Conservation (phyloP, 2,797 vertebrate genomes). For the Numenius phaeopus region DNA sequence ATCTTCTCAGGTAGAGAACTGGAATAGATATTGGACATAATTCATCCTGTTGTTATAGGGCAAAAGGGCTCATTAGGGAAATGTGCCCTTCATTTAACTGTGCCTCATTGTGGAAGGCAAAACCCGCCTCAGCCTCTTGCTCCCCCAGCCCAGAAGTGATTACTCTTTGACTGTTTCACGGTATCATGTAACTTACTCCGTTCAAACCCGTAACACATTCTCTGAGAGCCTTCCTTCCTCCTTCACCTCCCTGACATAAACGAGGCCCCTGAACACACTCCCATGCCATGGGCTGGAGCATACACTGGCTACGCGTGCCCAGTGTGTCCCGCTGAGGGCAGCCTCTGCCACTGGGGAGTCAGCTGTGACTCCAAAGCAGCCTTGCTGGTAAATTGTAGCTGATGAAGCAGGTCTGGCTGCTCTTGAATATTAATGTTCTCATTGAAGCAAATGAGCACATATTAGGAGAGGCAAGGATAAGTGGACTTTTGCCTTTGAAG, state of each 20-base stretch:
- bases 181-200: not conserved
- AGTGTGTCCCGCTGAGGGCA: fast-evolving
- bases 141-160: not conserved
- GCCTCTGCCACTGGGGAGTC: fast-evolving
- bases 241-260: fast-evolving
- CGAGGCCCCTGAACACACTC: fast-evolving
- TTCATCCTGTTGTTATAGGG: not conserved
- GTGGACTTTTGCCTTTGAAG: not conserved
- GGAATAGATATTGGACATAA: not conserved
- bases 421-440: not conserved
- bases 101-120: not conserved
- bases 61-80: not conserved
- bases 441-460: not conserved
- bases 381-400: not conserved
- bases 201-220: fast-evolving
- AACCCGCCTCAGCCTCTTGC: not conserved
- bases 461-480: not conserved
- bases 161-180: not conserved
- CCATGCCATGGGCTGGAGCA: fast-evolving
- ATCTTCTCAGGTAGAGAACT: not conserved
- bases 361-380: not conserved
- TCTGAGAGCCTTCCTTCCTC: not conserved
- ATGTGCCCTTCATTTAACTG: not conserved
- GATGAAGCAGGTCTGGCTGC: not conserved
- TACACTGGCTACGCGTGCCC: fast-evolving